Base-by-base conservation (phyloP, 2,113 vertebrate species). In the Oreochromis spilurus region DNA sequence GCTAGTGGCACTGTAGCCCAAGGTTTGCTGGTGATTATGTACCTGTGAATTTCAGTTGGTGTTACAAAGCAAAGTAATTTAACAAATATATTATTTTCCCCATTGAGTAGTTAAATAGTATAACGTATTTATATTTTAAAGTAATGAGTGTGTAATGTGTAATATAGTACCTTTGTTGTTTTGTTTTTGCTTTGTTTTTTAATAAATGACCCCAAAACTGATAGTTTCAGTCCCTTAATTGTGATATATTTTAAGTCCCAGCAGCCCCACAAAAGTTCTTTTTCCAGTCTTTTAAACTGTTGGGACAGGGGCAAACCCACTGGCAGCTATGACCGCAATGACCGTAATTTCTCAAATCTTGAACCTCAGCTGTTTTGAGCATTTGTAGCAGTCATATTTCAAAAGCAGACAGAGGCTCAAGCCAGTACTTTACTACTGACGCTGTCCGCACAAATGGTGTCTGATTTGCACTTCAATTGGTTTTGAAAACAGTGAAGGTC, bases 401-500 rank as follows among this genome's bases (percentile, higher is more conserved):
- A 77, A 17, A 50, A 13, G 26, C 45, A 50, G 24, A 65, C 11
- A 65, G 48, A 12, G 62, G 16, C 24, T 43, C n/a, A 58, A 54
- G 54, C 50, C 36, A 55, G 57, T 70, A 48, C 45, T 45, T 40
- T 48, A 48, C 58, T 60, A 3, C 21, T 14, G 10, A 21, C 79
- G 21, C 79, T 5, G 2, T 84, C 52, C 13, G 52, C 24, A 79
- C 43, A 67, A 78, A 83, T 54, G 43, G 40, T 75, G 14, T 48
- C 43, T 75, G 40, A 75, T 75, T 75, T 75, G 70, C 70, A 75
- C 70, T 5, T 75, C 40, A 75, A 12, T 19, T 75, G 43, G 9
- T 48, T 75, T 48, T 75, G 70, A 75, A 48, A 19, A 75, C 6
- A 29, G 24, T 75, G 34, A 67, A 87, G 81, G 83, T 87, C 80